Evolutionary conservation across 2,113 vertebrate species (phyloP), one percentile per base, ranked within the genome.

Genomic region (Lophochroa leadbeateri): DNA sequence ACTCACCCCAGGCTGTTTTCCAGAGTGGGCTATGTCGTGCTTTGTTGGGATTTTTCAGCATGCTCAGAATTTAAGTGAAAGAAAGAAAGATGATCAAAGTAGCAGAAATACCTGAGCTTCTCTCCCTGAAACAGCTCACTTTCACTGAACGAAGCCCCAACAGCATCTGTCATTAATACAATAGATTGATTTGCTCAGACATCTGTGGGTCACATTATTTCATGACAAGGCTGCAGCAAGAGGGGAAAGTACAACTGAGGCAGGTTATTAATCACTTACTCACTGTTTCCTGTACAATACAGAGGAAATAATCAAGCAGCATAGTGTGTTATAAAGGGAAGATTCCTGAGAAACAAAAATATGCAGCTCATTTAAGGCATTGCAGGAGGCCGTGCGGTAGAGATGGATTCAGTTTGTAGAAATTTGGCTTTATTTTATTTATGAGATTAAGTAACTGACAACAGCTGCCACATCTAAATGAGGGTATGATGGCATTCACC

Each of bases 211-310:
- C 97, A 97, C 96, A 96, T 97, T 97, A 97, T 95, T 97, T 96
- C 92, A 97, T 33, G 81, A 87, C 33, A 96, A 96, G 90, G 89
- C 92, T 96, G 88, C 81, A 97, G 94, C 91, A 97, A 97, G 91
- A 97, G 93, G 91, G 89, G 94, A 98, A 97, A 97, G 95, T 92
- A 96, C 97, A 97, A 97, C 81, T 94, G 93, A 97, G 96, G 94
- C 53, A 93, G 96, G 90, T 97, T 97, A 98, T 98, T 98, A 98
- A 98, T 98, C 97, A 98, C 90, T 96, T 96, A 96, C 89, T 93
- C 72, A 85, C 95, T 7, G 81, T 97, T 98, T 98, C 94, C 97
- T 96, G 97, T 86, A 92, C 39, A 92, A 97, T 85, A 88, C 0
- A 92, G 83, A 95, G 80, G 96, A 97, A 97, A 96, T 96, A 97